phyloP scores from a whole-genome alignment of 1,140 invertebrate species.

The Cheumatopsyche charites region DNA sequence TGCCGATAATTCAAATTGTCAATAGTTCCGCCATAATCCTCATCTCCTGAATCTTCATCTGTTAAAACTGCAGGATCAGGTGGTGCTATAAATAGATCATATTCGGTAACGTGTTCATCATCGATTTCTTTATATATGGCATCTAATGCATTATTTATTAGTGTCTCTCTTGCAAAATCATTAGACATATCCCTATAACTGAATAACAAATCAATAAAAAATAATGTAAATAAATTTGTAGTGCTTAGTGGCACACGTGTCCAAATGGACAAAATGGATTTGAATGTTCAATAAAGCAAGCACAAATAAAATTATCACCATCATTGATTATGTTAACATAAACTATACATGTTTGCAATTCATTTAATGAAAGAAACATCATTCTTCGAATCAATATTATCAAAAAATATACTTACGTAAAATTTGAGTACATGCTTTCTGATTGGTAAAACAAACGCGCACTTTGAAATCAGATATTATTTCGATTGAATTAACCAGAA shows the following conservation, averaged over 20 bases:
- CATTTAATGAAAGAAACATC: slow-evolving; percentile 13
- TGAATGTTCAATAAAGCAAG: slow-evolving; percentile 19
- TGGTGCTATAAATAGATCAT: slow-evolving; percentile 48
- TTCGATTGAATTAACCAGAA: slow-evolving; percentile 16
- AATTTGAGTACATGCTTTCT: slow-evolving; percentile 13
- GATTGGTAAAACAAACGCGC: not conserved
- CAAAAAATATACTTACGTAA: slow-evolving; percentile 16
- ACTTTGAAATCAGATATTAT: slow-evolving; percentile 19
- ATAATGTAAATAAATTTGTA: slow-evolving; percentile 16
- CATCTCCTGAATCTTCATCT: slow-evolving; percentile 47
- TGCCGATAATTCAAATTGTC: slow-evolving; percentile 42
- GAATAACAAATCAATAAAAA: slow-evolving; percentile 17
- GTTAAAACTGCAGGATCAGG: slow-evolving; percentile 45
- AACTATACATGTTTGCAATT: slow-evolving; percentile 9
- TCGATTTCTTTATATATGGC: slow-evolving; percentile 41
- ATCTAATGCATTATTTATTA: slow-evolving; percentile 42
- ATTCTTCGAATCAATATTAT: slow-evolving; percentile 19
- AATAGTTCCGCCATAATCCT: slow-evolving; percentile 38
- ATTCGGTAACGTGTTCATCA: slow-evolving; percentile 36
- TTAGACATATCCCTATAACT: slow-evolving; percentile 9
- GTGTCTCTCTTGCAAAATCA: too few species aligned
- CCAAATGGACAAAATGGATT: slow-evolving; percentile 11
- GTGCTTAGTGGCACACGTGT: slow-evolving; percentile 18
- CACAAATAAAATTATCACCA: slow-evolving; percentile 12
- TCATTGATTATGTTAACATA: slow-evolving; percentile 14